Base-by-base conservation (phyloP, 2,797 vertebrate genomes). In the Lacerta viridis region DNA sequence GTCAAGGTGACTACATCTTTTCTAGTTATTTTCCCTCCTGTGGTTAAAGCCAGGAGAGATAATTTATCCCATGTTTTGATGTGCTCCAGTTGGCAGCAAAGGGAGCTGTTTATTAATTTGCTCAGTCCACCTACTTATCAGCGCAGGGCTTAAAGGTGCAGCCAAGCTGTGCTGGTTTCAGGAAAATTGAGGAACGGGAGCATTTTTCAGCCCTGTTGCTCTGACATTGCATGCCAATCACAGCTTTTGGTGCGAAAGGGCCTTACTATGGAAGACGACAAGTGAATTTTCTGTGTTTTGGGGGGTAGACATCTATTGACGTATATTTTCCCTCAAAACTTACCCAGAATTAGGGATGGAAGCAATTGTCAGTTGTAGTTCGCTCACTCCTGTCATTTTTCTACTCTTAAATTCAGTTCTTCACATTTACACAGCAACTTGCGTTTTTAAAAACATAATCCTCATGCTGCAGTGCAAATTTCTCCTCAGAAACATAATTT, bases 21-120 rank as follows among this genome's bases (percentile, higher is more conserved):
- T 97, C 95, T 87, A 91, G 92, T 94, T 86, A 41, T 91, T 92
- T 93, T 89, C 82, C 93, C 96, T 96, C 93, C 95, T 96, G 95
- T 1, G 85, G 95, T 95, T 96, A 96, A 94, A 95, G 97, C 95
- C 95, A 91, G 91, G 91, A 96, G 95, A 94, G 96, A 96, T 97
- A 97, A 97, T 98, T 98, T 97, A 98, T 98, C 97, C 98, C 95
- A 94, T 94, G 88, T 96, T 98, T 96, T 96, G 96, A 97, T 95
- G 94, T 93, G 92, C 20, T 97, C 97, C 98, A 98, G 97, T 97
- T 98, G 98, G 97, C 96, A 95, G 92, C 36, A 84, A 81, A 85
- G 92, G 91, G 92, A 91, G 89, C 94, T 97, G 96, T 97, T 97
- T 98, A 98, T 98, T 98, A 98, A 98, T 98, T 98, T 95, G 98